Evolutionary conservation across 2,888 invertebrate genomes (phyloP), one percentile per base, ranked within the genome.

Genomic region (Lithosia quadra): DNA sequence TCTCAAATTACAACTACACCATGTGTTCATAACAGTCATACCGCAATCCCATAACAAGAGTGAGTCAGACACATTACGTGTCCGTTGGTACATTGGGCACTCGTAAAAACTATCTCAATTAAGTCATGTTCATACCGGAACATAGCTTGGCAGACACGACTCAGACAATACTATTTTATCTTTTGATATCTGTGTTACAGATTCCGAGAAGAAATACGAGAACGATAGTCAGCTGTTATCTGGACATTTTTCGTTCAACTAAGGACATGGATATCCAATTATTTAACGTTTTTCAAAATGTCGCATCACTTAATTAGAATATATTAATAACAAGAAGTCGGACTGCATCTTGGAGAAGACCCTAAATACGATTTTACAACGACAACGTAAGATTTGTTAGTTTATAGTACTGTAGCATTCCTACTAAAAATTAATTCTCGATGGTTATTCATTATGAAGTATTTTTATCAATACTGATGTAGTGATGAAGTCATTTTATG

Each of bases 31-130:
- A 60, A 68, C 68, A 76, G 79, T 78, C 76, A 80, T 74, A 73
- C 72, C 73, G 71, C 69, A 66, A 56, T 76, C 71, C 74, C 78
- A 82, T 79, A 77, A 79, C 73, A 68, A 63, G 62, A 56, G 59
- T 84, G 82, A 84, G 55, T 84, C 83, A 84, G 56, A 33, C 63
- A 73, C 64, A 82, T 84, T 84, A 86, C 83, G 84, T 81, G 82
- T 83, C 72, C 65, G 71, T 63, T 73, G 80, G 67, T 74, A 76
- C 74, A 81, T 77, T 72, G 39, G 65, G 75, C 75, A 81, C 83
- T 85, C 84, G 83, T 89, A 86, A 90, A 89, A 90, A 89, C 85
- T 86, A 90, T 92, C 84, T 86, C 86, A 88, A 91, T 91, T 91
- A 63, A 36, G 21, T 9, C 34, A 22, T 36, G 55, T 63, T 55